Evolutionary conservation across 2,888 invertebrate species (phyloP).

Genomic region (Biston stratarius): DNA sequence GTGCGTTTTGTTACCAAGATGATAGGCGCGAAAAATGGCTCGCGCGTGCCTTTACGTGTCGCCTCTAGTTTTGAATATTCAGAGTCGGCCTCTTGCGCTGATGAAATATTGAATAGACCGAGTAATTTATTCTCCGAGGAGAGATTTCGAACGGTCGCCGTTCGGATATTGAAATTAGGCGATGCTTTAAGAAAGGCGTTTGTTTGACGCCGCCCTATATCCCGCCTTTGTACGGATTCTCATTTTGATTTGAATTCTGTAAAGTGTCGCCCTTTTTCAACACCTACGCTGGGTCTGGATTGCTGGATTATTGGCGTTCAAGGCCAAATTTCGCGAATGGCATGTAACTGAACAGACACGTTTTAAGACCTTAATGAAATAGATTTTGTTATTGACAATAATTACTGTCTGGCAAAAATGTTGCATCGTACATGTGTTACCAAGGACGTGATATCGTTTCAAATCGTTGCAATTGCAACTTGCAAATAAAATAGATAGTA

Average conservation of each 20-base stretch:
- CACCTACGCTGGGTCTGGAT: slow-evolving; percentile 37
- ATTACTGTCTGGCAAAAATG: too few species aligned
- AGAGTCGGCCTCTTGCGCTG: slow-evolving; percentile 81
- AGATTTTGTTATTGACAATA: too few species aligned
- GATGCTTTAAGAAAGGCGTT: slow-evolving; percentile 83
- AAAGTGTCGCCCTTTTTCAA: slow-evolving; percentile 39
- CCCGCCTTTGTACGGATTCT: slow-evolving; percentile 53
- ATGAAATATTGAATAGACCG: slow-evolving; percentile 86
- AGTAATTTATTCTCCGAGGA: slow-evolving; percentile 84
- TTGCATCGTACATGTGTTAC: too few species aligned
- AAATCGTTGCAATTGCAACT: too few species aligned
- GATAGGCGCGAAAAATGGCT: slow-evolving; percentile 87
- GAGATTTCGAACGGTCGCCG: slow-evolving; percentile 81
- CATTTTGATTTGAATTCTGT: slow-evolving; percentile 45
- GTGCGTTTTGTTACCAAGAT: slow-evolving; percentile 87
- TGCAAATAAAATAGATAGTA: background rate
- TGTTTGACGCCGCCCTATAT: slow-evolving; percentile 75
- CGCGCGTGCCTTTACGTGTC: slow-evolving; percentile 86
- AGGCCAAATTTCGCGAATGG: background rate
- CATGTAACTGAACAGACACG: background rate
- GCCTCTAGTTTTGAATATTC: slow-evolving; percentile 86
- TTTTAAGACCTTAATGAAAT: background rate
- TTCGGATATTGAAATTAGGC: slow-evolving; percentile 86
- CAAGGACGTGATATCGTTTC: too few species aligned
- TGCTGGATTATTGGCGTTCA: slow-evolving; percentile 33